Base-by-base conservation (phyloP, 2,797 vertebrate species). In the Amazona finschi region DNA sequence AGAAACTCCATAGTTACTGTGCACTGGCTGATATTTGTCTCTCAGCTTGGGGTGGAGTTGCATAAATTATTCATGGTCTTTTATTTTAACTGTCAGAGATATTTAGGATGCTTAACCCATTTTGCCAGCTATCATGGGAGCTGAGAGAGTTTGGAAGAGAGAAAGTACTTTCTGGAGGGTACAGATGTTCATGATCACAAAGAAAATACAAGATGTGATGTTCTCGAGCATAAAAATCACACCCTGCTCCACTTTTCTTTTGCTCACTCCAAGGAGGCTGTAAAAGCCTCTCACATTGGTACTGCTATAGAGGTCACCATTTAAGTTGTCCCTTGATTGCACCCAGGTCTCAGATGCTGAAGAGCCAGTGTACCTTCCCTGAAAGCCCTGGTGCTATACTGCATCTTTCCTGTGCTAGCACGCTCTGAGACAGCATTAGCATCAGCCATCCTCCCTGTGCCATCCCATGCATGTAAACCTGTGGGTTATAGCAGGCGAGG, bases 61-160 rank as follows among this genome's bases (percentile, higher is more conserved):
- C 57, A 72, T 94, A 74, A 87, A 80, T 95, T 82, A 93, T 67
- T 92, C 61, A 89, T 11, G 15, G 47, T 30, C 50, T 92, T 72
- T 8, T 73, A 79, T 85, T 93, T 83, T 86, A 90, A 67, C 78
- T 77, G 71, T 74, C 86, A 78, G 76, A 67, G 36, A 82, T 80
- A 65, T 49, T 82, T 61, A 69, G 83, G 57, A 31, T 66, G 38
- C 65, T 61, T 62, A 41, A 82, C 70, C 77, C 61, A 69, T 94
- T 94, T 94, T 85, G 28, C 58, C 75, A 85, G 75, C 62, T 94
- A 62, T 73, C 76, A 36, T 70, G 52, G 44, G 71, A 87, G 47
- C 64, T 72, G 44, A 93, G 78, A 60, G 77, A 72, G 11, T 36
- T 11, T 50, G 70, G 36, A 67, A 92, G 62, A 72, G 46, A 85